A percentile compares a stretch with the other conserved stretches of the same genome.
These are phyloP conservation scores for Dasysyrphus tricinctus DNA, from an alignment of 2,888 invertebrate species.

Conservation along the genomic window DNA sequence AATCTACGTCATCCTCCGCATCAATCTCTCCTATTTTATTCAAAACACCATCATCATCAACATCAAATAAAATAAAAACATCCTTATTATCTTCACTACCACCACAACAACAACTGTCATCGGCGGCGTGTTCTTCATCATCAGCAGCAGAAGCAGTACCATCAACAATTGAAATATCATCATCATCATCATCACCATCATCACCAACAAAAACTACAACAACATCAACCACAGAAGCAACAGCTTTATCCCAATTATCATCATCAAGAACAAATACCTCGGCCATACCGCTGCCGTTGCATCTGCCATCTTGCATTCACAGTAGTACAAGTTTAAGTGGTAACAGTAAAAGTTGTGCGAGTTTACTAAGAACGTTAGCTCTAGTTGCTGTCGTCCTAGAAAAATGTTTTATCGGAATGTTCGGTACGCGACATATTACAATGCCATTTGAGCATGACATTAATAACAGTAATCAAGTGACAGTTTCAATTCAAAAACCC, in stretches of 20 bases:
- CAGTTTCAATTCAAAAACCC: conserved; percentile 41
- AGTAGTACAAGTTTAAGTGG: conserved; percentile 55
- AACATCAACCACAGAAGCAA: conserved; percentile 21
- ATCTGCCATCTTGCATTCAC: conserved; percentile 43
- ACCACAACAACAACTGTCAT: conserved; percentile 30
- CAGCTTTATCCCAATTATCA: conserved; percentile 38
- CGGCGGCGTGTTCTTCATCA: conserved; percentile 39
- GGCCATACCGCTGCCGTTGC: not conserved
- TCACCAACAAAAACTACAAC: conserved; percentile 21
- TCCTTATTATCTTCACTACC: conserved; percentile 2
- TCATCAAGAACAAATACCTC: conserved; percentile 58
- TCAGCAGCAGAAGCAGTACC: conserved; percentile 15
- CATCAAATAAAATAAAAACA: conserved; percentile 25
- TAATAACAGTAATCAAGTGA: conserved; percentile 47
- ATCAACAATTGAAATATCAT: conserved; percentile 41
- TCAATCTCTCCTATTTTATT: conserved; percentile 54
- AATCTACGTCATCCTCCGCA: conserved; percentile 54
- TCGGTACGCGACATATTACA: conserved; percentile 47
- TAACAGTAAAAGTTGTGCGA: conserved; percentile 53
- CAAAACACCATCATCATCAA: conserved; percentile 47
- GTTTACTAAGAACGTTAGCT: conserved; percentile 65
- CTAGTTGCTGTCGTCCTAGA: conserved; percentile 52
- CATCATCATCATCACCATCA: conserved; percentile 25
- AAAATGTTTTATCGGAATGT: conserved; percentile 61
- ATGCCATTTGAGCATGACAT: conserved; percentile 41